Evolutionary conservation across 2,888 invertebrate genomes (phyloP).

Genomic region (Globia sparganii): DNA sequence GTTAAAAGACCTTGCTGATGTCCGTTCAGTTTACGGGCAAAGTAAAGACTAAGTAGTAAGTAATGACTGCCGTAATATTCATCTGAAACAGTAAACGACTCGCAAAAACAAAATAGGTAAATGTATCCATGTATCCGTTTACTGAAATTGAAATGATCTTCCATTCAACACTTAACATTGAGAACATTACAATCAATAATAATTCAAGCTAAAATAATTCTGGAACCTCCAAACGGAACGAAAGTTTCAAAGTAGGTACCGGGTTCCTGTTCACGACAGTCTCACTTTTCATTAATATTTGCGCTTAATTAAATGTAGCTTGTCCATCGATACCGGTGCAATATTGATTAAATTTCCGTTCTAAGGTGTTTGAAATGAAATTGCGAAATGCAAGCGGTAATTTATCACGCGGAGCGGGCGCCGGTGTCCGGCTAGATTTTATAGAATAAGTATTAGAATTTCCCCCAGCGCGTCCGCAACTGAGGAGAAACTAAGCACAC

Average conservation of each 20-base stretch:
- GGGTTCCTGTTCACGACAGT: conserved; percentile 25
- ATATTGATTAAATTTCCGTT: conserved; percentile 56
- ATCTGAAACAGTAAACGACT: neutral
- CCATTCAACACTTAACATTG: conserved; percentile 34
- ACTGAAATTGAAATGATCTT: conserved; percentile 40
- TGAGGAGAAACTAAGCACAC: conserved; percentile 40
- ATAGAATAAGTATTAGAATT: conserved; percentile 77
- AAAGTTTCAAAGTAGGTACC: conserved; percentile 26
- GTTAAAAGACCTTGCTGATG: neutral
- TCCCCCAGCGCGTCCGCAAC: conserved; percentile 60
- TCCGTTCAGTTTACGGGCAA: neutral
- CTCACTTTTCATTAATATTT: conserved; percentile 35
- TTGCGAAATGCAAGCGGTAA: conserved; percentile 44
- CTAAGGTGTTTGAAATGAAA: conserved; percentile 38
- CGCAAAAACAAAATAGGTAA: conserved; percentile 14
- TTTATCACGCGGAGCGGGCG: conserved; percentile 45
- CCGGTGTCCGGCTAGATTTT: conserved; percentile 71
- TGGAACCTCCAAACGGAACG: conserved; percentile 21
- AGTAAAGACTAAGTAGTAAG: too few species aligned
- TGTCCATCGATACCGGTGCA: conserved; percentile 35
- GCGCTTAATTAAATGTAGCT: conserved; percentile 31
- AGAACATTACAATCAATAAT: conserved; percentile 31
- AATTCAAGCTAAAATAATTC: conserved; percentile 26
- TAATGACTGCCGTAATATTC: conserved; percentile 1
- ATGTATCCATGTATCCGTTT: conserved; percentile 1